Evolutionary conservation across 2,113 vertebrate genomes (phyloP).

Genomic region (Microcebus ravelobensis): DNA sequence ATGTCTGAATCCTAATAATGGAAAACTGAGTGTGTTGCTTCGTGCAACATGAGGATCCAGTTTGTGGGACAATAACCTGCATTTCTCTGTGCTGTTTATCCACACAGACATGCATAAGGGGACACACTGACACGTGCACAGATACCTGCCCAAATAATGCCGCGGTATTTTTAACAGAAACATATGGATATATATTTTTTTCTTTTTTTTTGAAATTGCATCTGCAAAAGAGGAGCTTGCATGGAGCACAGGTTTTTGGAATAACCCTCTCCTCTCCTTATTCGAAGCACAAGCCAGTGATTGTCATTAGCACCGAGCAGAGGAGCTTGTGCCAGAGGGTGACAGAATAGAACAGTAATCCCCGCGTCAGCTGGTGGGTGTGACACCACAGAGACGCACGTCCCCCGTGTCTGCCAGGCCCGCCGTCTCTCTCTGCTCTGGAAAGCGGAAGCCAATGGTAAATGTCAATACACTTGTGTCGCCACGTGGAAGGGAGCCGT

Average conservation of each 20-base stretch:
- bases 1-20: background rate
- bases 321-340: constrained; percentile 64
- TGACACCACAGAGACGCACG: background rate
- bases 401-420: constrained; percentile 62
- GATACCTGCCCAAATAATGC: constrained; percentile 57
- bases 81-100: constrained; percentile 67
- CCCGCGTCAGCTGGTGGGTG: constrained; percentile 59
- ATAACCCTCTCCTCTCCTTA: background rate
- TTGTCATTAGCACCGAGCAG: constrained; percentile 52
- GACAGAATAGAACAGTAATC: constrained; percentile 63
- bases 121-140: background rate
- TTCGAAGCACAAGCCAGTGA: constrained; percentile 25
- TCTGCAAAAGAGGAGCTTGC: constrained; percentile 32
- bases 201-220: constrained; percentile 6
- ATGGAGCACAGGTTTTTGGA: background rate
- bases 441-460: constrained; percentile 64
- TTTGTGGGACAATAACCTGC: constrained; percentile 55
- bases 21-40: background rate
- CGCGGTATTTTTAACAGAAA: constrained; percentile 54
- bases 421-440: constrained; percentile 45
- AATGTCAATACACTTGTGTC: constrained; percentile 67
- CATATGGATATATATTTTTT: constrained; percentile 39
- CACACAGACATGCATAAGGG: constrained; percentile 27
- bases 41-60: background rate
- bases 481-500: constrained; percentile 69